Evolutionary conservation across 2,113 vertebrate genomes (phyloP), one percentile per base, ranked within the genome.

Genomic region (Muntiacus muntjak): DNA sequence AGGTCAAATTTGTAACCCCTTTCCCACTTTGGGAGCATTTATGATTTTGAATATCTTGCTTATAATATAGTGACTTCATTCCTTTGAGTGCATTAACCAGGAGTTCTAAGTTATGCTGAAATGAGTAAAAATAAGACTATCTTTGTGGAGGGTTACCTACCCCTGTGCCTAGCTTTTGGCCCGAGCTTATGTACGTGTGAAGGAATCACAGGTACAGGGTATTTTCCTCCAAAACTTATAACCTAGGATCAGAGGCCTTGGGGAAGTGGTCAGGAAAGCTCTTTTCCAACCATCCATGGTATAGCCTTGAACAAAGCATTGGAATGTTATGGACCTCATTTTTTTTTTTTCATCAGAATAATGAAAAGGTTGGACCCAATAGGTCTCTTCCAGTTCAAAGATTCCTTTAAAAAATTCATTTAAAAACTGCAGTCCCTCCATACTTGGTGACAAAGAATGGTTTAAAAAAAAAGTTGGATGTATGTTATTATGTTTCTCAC

Each of bases 391-490:
- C 26, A 67, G 76, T n/a, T 76, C 89, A 54, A 74, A 95, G 74
- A 55, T 52, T 45, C 45, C 50, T 43, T 45, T 30, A 54, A 64
- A 52, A 50, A 36, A 3, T 45, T 60, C 23, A 43, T 90, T 94
- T 74, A 79, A 87, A 95, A 50, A 74, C 47, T 52, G 17, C 11
- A 88, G 28, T 93, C 47, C 26, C 43, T 67, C 28, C 58, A 43
- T 23, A 78, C 52, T 58, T 76, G 40, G n/a, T 55, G 67, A 88
- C 36, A 82, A 81, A 96, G 74, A 79, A 19, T 33, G 28, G 28
- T 43, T 89, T 74, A 7, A 43, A 76, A 36, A 93, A 94, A 36
- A 93, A 94, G 82, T 85, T 94, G 82, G 30, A 84, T 82, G 50
- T 28, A 5, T 26, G 40, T 58, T 28, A n/a, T 54, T 74, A 43